A percentile compares a stretch with the other conserved stretches of the same genome.
Evolutionary conservation across 2,113 vertebrate species (phyloP).

Genomic region (Marmota flaviventris): DNA sequence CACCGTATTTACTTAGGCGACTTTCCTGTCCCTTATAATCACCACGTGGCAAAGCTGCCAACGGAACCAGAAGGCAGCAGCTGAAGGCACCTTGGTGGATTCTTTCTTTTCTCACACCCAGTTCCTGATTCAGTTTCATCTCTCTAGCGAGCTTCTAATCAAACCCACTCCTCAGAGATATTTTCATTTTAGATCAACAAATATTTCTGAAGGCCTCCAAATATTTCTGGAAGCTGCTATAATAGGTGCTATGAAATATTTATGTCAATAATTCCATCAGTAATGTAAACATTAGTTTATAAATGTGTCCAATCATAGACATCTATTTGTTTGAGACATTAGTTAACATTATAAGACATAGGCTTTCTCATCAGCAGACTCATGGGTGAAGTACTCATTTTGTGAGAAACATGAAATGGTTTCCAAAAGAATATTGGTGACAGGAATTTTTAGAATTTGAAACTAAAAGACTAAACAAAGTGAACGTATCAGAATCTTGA

Average conservation of each 20-base stretch:
- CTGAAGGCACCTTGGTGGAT: neutral
- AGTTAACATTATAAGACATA: neutral
- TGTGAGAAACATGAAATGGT: no score
- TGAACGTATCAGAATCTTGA: neutral
- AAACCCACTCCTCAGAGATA: conserved; percentile 11
- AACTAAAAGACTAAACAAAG: conserved; percentile 38
- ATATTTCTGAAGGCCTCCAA: neutral
- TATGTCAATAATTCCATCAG: conserved; percentile 37
- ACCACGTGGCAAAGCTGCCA: neutral
- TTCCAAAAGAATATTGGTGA: no score
- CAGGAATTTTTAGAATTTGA: conserved; percentile 48
- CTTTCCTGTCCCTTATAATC: neutral
- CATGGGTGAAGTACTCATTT: neutral
- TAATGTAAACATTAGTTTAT: conserved; percentile 13
- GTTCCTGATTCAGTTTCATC: neutral
- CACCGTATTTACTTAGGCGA: neutral
- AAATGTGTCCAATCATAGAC: neutral
- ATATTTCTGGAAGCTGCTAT: neutral
- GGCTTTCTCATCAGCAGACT: neutral
- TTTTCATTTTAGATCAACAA: conserved; percentile 33
- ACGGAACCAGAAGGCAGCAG: neutral
- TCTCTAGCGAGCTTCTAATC: neutral
- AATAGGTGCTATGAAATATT: conserved; percentile 47
- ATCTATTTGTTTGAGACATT: conserved; percentile 60
- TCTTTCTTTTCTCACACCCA: neutral